Evolutionary conservation across 2,113 vertebrate genomes (phyloP), one percentile per base, ranked within the genome.

Genomic region (Strix uralensis): DNA sequence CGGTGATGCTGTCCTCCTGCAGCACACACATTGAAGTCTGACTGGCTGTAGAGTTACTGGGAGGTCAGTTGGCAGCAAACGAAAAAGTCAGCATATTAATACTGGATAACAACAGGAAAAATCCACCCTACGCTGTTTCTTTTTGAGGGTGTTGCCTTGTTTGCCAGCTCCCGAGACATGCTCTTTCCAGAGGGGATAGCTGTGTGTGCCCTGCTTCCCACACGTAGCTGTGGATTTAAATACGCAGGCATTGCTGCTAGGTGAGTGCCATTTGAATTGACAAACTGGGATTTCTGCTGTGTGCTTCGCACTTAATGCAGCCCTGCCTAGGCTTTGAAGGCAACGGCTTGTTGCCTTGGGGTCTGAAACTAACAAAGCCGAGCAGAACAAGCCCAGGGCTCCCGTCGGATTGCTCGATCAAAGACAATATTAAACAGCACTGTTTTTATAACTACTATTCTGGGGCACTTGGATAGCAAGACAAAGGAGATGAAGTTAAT

Each of bases 341-440:
- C 95, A 96, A 86, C 61, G 59, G 83, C 79, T 97, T 96, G 71
- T 98, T 97, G 98, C 97, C 98, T 98, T 97, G 98, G 96, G 97
- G 96, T 96, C 54, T 97, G 96, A 98, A 98, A 94, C 95, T 95
- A 98, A 98, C 95, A 98, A 98, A 98, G 95, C 79, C 8, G 18
- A 96, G 94, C 92, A 97, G 96, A 96, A 97, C n/a, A 59, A 94
- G 96, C 63, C 86, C 95, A 94, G 75, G 87, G 94, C 71, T 98
- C 97, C 97, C 94, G 2, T 95, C 26, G 92, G 97, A 98, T 97
- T 94, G 92, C 94, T 96, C 81, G 12, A 98, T 98, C 97, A 98
- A 98, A 98, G 94, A 90, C 97, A 97, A 93, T 97, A 98, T 97
- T 98, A 98, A 98, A 96, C 96, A 96, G 95, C 27, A 59, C 85